Evolutionary conservation across 1,140 invertebrate species (phyloP), one percentile per base, ranked within the genome.

Genomic region (Lepidurus packardi): DNA sequence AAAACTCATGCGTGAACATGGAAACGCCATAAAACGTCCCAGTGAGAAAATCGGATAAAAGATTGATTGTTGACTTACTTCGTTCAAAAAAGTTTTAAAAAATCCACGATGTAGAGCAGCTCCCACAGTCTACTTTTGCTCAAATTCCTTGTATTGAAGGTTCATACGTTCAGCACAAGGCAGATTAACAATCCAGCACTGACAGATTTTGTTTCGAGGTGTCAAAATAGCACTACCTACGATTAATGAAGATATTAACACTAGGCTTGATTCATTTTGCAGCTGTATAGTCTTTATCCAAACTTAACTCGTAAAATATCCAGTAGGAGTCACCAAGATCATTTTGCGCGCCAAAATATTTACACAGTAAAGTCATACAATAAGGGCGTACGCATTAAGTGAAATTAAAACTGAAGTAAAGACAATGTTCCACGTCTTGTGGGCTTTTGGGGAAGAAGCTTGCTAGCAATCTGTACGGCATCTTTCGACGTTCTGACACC

Each of bases 1-100:
- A 65, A 65, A 65, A 65, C 53, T 65, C 53, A 65, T 13, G 53
- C 53, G 53, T 65, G 53, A 65, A 65, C 13, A 65, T n/a, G 53
- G 13, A 65, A 65, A 65, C 21, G 53, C 13, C 21, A 21, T 65
- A 65, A 65, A 65, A n/a, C 53, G 53, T 65, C 53, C 16, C 21
- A n/a, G 53, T 65, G 21, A 65, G 16, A 21, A 65, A 21, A 65
- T 0, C 53, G 53, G 53, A 65, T 65, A 21, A 34, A 34, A 7
- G 47, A 65, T 7, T 13, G 53, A 65, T n/a, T 13, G 9, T 65
- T 65, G 53, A 65, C 53, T 65, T 65, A 65, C 53, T n/a, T 65
- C 1, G 53, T 65, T 65, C 21, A 7, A 16, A 65, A 65, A 16
- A 65, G 2, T 34, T n/a, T n/a, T n/a, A 21, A n/a, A 16, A 65